Conservation (phyloP, 1,140 invertebrate species). For the Drosophila quadrilineata region DNA sequence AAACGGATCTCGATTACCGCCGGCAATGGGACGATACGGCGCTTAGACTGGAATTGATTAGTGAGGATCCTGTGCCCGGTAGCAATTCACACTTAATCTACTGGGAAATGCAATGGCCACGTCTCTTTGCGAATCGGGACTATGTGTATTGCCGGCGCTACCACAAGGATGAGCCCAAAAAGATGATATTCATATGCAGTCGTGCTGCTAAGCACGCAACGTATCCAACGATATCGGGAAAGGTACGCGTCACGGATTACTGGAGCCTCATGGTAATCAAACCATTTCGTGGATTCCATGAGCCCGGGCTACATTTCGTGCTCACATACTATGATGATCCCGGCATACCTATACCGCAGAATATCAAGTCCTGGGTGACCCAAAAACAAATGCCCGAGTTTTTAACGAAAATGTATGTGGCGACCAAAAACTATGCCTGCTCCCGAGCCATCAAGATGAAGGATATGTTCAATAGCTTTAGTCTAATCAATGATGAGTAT, state of each 20-base stretch:
- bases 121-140: conserved; percentile 91
- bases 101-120: conserved; percentile 94
- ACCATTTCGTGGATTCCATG: conserved; percentile 82
- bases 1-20: conserved; percentile 90
- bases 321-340: conserved; percentile 95
- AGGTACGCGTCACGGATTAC: conserved; percentile 87
- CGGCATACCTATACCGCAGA: conserved; percentile 86
- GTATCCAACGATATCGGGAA: conserved; percentile 72
- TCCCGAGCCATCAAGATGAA: conserved; percentile 70
- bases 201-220: conserved; percentile 79
- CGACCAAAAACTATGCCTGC: conserved; percentile 74
- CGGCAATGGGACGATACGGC: conserved; percentile 91
- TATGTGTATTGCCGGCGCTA: conserved; percentile 92
- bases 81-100: conserved; percentile 89
- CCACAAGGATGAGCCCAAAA: conserved; percentile 82
- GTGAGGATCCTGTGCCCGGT: conserved; percentile 84
- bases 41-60: conserved; percentile 86
- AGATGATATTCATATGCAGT: conserved; percentile 82
- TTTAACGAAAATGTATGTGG: conserved; percentile 76
- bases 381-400: conserved; percentile 81
- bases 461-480: conserved; percentile 66
- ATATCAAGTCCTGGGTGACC: conserved; percentile 86
- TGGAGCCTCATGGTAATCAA: conserved; percentile 94
- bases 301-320: conserved; percentile 87
- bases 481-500: conserved; percentile 63